Evolutionary conservation across 2,888 invertebrate genomes (phyloP).

Genomic region (Dysmachus trigonus): DNA sequence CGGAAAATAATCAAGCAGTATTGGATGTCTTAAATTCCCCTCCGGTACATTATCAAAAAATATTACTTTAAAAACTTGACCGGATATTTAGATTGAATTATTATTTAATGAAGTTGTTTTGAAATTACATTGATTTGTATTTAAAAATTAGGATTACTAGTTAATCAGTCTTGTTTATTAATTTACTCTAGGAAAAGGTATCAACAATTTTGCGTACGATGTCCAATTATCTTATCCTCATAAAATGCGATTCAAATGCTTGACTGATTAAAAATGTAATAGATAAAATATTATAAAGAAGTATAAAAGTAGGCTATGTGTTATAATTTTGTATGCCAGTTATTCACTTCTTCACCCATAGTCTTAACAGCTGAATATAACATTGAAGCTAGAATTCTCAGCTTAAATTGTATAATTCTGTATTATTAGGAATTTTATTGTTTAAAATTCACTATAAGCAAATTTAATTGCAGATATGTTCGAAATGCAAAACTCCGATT

Average conservation of each 20-base stretch:
- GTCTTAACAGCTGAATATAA: background rate
- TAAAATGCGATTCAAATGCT: background rate
- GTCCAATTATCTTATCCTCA: background rate
- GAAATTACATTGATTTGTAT: too few relatives aligned
- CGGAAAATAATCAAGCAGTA: too few relatives aligned
- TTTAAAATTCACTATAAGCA: background rate
- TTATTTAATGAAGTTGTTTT: background rate
- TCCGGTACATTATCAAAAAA: too few relatives aligned
- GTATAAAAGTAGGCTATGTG: background rate
- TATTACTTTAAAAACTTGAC: too few relatives aligned
- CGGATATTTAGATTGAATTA: too few relatives aligned
- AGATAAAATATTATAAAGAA: background rate
- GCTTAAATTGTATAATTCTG: background rate
- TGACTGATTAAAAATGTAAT: background rate
- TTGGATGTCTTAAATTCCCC: too few relatives aligned
- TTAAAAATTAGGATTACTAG: background rate
- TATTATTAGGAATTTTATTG: background rate
- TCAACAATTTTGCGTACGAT: too few relatives aligned
- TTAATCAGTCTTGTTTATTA: background rate
- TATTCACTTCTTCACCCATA: background rate
- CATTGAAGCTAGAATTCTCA: background rate
- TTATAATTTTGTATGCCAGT: background rate
- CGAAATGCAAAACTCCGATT: constrained; percentile 10
- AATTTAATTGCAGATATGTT: constrained; percentile 17
- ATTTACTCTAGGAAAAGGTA: background rate